These are phyloP conservation scores for Phalacrocorax pelagicus DNA, from an alignment of 2,113 vertebrate species.

Conservation along the genomic window DNA sequence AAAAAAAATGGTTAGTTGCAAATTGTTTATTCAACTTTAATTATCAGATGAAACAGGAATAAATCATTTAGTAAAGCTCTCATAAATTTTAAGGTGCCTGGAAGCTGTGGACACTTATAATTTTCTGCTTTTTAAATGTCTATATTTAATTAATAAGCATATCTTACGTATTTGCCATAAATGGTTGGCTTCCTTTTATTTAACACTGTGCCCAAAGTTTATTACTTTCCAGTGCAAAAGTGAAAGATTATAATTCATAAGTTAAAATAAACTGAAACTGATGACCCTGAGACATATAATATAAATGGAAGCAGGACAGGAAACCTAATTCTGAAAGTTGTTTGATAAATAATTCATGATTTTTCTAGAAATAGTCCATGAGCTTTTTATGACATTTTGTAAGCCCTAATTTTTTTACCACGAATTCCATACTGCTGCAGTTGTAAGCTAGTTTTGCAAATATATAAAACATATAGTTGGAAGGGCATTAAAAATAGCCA, in stretches of 20 bases:
- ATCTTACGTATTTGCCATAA: conserved; percentile 11
- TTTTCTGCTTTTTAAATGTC: neutral
- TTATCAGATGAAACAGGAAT: neutral
- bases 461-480: neutral
- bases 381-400: conserved; percentile 56
- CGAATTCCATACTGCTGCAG: neutral
- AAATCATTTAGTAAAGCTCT: neutral
- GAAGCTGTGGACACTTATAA: neutral
- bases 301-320: conserved; percentile 61
- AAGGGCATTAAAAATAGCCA: neutral
- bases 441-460: conserved; percentile 15
- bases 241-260: conserved; percentile 52
- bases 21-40: neutral
- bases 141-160: neutral
- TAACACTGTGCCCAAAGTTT: conserved; percentile 10
- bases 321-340: conserved; percentile 54
- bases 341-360: conserved; percentile 68
- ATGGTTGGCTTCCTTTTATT: conserved; percentile 32
- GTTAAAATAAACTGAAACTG: conserved; percentile 55
- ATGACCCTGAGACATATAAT: conserved; percentile 53
- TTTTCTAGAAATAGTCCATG: conserved; percentile 57
- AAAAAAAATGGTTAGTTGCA: neutral
- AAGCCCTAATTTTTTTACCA: conserved; percentile 58
- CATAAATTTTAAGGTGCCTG: conserved; percentile 9
- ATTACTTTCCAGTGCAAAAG: conserved; percentile 54